Evolutionary conservation across 2,113 vertebrate species (phyloP), one percentile per base, ranked within the genome.

Genomic region (Microtus montanus): DNA sequence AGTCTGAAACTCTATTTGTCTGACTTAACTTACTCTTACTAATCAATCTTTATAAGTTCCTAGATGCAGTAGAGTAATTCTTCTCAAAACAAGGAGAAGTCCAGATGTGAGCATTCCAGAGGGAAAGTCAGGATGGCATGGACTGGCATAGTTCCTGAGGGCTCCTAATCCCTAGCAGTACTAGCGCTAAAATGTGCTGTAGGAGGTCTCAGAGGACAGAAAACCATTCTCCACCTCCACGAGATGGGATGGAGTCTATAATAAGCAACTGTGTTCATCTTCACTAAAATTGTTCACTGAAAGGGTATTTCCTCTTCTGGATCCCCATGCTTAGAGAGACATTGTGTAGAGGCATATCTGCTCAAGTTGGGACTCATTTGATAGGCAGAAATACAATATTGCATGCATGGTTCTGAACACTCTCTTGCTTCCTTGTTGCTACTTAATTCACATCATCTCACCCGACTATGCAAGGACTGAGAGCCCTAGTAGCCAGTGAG

Each of bases 1-100:
- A 90, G 78, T 22, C 24, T 95, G 64, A 91, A 91, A 92, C 28
- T 83, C 20, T 38, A 7, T 94, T 96, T 41, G 38, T 83, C 95
- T 91, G n/a, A 77, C 20, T 82, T 85, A 47, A 35, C 66, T 89
- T 78, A 10, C 44, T 85, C 74, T 77, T 73, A n/a, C 66, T 75
- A 85, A 61, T 90, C 35, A 80, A 78, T 86, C 89, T 30, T 94
- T 41, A 28, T 93, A 41, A 80, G 89, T 90, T 78, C 38, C 33
- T 75, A 84, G 24, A 73, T n/a, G 68, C 1, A 78, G 30, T 44
- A 87, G 17, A 80, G 0, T 83, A 94, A 77, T 73, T 95, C 20
- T 82, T 86, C 49, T 82, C 22, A 22, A 92, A 95, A 73, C 26
- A 83, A 38, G 30, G 89, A 41, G 38, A 41, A 41, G 38, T 41